Conservation (phyloP, 2,113 vertebrate species). For the Rhipidura dahli region DNA sequence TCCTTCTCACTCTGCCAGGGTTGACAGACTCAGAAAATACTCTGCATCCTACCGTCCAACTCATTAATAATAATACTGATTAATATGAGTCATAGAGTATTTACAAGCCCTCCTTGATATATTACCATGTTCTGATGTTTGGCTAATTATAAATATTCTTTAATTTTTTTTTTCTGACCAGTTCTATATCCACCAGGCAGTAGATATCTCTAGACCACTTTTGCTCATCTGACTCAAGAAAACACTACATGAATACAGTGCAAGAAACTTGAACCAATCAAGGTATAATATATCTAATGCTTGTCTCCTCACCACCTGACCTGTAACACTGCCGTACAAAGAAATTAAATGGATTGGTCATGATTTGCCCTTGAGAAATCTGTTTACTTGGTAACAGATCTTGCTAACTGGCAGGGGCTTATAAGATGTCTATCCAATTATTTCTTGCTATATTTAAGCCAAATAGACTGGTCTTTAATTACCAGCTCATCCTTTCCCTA, state of each 20-base stretch:
- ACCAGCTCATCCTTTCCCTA: background rate
- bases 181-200: background rate
- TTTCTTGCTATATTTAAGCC: constrained; percentile 17
- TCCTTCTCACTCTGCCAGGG: background rate
- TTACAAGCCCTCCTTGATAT: background rate
- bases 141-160: background rate
- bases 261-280: background rate
- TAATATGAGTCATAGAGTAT: background rate
- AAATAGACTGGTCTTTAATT: constrained; percentile 23
- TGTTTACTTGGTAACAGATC: background rate
- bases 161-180: background rate
- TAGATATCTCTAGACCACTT: background rate
- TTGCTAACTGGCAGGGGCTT: background rate
- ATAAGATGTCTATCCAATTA: constrained; percentile 8
- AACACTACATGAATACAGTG: background rate
- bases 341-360: background rate
- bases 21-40: background rate
- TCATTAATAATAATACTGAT: background rate
- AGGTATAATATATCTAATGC: background rate
- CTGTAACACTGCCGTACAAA: background rate
- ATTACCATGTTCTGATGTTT: background rate
- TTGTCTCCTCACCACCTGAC: background rate
- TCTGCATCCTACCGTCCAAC: background rate
- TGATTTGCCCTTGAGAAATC: background rate
- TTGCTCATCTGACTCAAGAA: background rate